Percentiles rank a stretch among this genome's conserved stretches.
phyloP scores from a whole-genome alignment of 2,888 invertebrate species.

The Dolichopus griseipennis region DNA sequence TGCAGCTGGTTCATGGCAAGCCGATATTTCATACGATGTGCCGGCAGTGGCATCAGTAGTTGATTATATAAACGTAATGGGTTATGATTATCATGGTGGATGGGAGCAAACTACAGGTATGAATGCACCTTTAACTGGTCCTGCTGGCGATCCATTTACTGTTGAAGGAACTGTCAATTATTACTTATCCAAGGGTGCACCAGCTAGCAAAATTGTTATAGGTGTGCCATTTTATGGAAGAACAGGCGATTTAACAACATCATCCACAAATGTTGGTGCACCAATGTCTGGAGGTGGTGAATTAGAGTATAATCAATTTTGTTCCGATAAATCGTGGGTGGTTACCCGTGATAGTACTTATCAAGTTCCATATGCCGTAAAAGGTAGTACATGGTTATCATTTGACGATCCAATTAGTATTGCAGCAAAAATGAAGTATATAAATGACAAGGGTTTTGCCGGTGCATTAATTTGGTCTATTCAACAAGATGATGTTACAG shows the following conservation, averaged over 20 bases:
- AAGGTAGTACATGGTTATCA: slow-evolving; percentile 80
- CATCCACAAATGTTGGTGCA: not conserved
- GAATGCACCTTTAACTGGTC: not conserved
- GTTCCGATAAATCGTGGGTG: not conserved
- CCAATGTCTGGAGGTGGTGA: slow-evolving; percentile 20
- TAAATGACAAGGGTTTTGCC: slow-evolving; percentile 61
- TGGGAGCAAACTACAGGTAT: not conserved
- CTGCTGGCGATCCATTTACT: not conserved
- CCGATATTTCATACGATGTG: not conserved
- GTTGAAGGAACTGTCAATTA: not conserved
- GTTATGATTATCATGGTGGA: not conserved
- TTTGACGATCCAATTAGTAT: slow-evolving; percentile 76
- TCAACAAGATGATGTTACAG: slow-evolving; percentile 60
- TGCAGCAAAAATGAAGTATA: slow-evolving; percentile 64
- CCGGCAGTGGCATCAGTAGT: not conserved
- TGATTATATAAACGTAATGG: not conserved
- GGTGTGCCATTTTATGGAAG: not conserved
- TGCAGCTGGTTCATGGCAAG: not conserved
- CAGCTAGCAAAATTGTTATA: not conserved
- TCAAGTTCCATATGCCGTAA: slow-evolving; percentile 60
- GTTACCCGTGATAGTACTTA: not conserved
- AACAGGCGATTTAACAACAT: not conserved
- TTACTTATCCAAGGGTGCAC: not conserved
- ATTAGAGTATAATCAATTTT: slow-evolving; percentile 47
- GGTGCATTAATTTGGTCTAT: slow-evolving; percentile 79